These are phyloP conservation scores for Anguilla anguilla DNA, from an alignment of 2,797 vertebrate species.

Conservation along the genomic window DNA sequence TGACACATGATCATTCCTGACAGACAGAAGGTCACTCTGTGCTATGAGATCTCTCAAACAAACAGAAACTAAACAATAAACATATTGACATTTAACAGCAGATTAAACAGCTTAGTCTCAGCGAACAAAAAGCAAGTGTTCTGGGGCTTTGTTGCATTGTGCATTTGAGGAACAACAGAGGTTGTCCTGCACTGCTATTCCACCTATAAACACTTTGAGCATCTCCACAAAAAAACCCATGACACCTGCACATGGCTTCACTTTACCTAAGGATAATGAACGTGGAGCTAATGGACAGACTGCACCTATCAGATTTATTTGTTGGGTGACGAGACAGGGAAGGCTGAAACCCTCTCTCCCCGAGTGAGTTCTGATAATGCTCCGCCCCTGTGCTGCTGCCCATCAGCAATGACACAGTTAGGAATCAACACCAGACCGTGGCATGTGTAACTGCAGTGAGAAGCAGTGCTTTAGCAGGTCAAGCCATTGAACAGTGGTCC, in stretches of 20 bases:
- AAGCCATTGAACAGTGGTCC: neutral
- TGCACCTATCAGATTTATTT: neutral
- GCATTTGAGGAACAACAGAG: neutral
- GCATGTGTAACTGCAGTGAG: neutral
- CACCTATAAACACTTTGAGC: neutral
- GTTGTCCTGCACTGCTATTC: neutral
- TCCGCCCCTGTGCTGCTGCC: neutral
- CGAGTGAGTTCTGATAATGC: neutral
- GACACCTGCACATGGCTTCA: neutral
- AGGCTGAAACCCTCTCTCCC: neutral
- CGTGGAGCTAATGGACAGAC: neutral
- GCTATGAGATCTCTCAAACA: neutral
- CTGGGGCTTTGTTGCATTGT: neutral
- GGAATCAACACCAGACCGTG: neutral
- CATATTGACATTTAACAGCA: neutral
- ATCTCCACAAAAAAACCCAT: neutral
- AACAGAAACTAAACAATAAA: neutral
- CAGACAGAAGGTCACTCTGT: neutral
- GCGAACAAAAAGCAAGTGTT: neutral
- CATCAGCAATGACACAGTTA: neutral
- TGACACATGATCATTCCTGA: neutral
- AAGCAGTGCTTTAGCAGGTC: neutral
- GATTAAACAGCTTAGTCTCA: neutral
- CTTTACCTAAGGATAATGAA: neutral
- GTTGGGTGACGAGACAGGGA: neutral